Percentiles rank a stretch among this genome's conserved stretches.
phyloP scores from a whole-genome alignment of 2,797 vertebrate species.

The Sebastes kiyomatsui region DNA sequence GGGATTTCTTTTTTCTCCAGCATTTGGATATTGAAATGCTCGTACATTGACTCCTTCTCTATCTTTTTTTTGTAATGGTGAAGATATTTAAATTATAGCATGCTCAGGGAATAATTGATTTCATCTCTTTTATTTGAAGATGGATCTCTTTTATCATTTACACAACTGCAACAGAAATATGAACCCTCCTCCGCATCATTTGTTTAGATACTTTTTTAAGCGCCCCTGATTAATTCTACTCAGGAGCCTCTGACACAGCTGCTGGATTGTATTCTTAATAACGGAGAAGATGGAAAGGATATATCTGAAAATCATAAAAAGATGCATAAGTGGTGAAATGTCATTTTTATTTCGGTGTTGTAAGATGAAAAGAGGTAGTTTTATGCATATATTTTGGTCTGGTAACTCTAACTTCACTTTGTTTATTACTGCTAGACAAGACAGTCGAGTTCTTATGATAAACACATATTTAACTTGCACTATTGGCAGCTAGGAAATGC shows the following conservation, averaged over 20 bases:
- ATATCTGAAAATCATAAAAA: neutral
- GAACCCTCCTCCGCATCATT: neutral
- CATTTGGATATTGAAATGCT: neutral
- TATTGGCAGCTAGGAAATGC: slow-evolving; percentile 14
- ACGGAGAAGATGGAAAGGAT: neutral
- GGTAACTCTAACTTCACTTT: neutral
- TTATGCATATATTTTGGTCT: neutral
- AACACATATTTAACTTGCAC: slow-evolving; percentile 1
- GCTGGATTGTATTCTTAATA: neutral
- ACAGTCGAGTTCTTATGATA: neutral
- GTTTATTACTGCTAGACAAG: slow-evolving; percentile 8
- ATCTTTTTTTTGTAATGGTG: neutral
- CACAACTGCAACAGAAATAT: neutral
- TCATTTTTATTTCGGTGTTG: neutral
- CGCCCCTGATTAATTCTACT: neutral
- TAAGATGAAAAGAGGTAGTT: neutral
- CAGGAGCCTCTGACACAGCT: neutral
- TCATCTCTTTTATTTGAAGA: slow-evolving; percentile 5
- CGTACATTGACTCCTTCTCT: neutral
- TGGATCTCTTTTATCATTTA: neutral
- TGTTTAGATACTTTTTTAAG: neutral
- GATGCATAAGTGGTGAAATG: neutral
- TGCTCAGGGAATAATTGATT: neutral
- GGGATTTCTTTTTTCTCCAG: neutral
- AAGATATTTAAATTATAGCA: neutral